phyloP scores from a whole-genome alignment of 2,888 invertebrate genomes.

The Trichogramma dendrolimi region DNA sequence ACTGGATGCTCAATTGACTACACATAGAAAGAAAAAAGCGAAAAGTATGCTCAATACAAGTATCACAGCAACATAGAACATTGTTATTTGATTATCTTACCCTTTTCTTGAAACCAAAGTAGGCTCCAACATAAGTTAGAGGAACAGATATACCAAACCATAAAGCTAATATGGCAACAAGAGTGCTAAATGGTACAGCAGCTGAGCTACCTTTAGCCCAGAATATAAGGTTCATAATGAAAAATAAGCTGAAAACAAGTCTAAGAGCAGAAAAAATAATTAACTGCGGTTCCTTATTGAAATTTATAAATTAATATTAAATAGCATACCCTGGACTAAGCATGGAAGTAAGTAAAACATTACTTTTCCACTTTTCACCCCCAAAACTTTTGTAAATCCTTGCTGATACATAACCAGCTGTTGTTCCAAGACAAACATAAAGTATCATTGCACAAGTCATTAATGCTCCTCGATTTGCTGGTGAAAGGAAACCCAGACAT shows the following conservation, averaged over 20 bases:
- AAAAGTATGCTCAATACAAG: neutral
- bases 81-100: conserved; percentile 54
- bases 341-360: conserved; percentile 93
- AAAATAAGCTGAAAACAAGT: conserved; percentile 88
- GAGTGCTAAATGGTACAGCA: conserved; percentile 93
- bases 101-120: conserved; percentile 96
- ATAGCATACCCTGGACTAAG: conserved; percentile 85
- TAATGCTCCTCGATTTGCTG: conserved; percentile 95
- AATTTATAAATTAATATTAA: conserved; percentile 13
- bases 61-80: neutral
- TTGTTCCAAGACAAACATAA: conserved; percentile 94
- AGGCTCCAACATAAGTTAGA: conserved; percentile 94
- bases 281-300: neutral
- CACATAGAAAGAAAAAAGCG: neutral
- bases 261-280: conserved; percentile 4
- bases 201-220: conserved; percentile 96
- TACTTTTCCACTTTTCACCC: conserved; percentile 97
- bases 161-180: conserved; percentile 86
- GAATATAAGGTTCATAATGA: conserved; percentile 91
- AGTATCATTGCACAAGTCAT: conserved; percentile 98
- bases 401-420: conserved; percentile 95
- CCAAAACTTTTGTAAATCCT: conserved; percentile 98
- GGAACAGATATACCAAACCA: conserved; percentile 99
- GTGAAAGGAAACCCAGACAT: conserved; percentile 97
- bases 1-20: conserved; percentile 95